These are phyloP conservation scores for Chrysoperla carnea DNA, from an alignment of 1,140 invertebrate species.

Conservation along the genomic window DNA sequence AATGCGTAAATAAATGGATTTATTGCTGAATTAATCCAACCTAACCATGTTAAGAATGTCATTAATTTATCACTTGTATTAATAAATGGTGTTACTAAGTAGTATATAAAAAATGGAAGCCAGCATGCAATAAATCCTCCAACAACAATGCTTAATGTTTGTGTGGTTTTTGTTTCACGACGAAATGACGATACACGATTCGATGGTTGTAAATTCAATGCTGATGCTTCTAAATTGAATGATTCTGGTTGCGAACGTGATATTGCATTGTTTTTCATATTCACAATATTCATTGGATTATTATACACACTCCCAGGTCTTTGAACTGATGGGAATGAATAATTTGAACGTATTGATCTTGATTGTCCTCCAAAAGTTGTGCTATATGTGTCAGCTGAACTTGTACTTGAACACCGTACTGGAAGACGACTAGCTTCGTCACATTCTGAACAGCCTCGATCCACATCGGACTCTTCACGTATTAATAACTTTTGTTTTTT, in stretches of 20 bases:
- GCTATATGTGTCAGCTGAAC: not conserved
- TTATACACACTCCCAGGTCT: slow-evolving; percentile 12
- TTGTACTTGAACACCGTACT: slow-evolving; percentile 2
- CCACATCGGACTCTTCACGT: slow-evolving; percentile 21
- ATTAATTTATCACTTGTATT: slow-evolving; percentile 34
- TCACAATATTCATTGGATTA: slow-evolving; percentile 6
- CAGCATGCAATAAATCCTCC: slow-evolving; percentile 83
- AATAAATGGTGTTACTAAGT: slow-evolving; percentile 59
- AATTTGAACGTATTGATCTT: slow-evolving; percentile 11
- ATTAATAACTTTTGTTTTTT: slow-evolving; percentile 18
- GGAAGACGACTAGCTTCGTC: slow-evolving; percentile 11
- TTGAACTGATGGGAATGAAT: slow-evolving; percentile 12
- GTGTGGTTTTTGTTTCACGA: slow-evolving; percentile 71
- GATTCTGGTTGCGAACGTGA: slow-evolving; percentile 13
- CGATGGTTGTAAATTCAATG: slow-evolving; percentile 19
- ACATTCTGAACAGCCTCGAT: slow-evolving; percentile 20
- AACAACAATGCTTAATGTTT: slow-evolving; percentile 79
- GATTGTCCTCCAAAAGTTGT: not conserved
- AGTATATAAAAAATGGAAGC: slow-evolving; percentile 78
- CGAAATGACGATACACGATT: slow-evolving; percentile 41
- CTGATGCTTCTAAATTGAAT: slow-evolving; percentile 14
- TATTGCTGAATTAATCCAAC: slow-evolving; percentile 81
- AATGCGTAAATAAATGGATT: slow-evolving; percentile 81
- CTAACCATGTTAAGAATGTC: slow-evolving; percentile 80
- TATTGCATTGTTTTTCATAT: slow-evolving; percentile 5